Percentiles rank a stretch among this genome's conserved stretches.
Evolutionary conservation across 2,888 invertebrate species (phyloP).

Genomic region (Onchidella celtica): DNA sequence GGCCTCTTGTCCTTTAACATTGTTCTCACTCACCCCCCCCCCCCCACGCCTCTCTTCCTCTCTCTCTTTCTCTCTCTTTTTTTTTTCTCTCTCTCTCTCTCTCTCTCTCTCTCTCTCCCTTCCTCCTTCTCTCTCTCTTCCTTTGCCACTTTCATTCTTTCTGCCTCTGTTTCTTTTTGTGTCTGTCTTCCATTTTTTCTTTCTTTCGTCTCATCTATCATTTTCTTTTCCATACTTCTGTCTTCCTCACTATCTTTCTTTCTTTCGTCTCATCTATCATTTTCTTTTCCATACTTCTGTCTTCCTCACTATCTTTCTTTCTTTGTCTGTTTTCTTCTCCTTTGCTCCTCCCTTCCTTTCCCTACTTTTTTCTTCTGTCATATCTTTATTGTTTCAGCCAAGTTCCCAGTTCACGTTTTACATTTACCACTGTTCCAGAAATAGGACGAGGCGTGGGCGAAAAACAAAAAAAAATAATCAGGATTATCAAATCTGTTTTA

Average conservation of each 20-base stretch:
- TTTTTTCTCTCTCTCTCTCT: constrained; percentile 17
- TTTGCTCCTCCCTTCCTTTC: no score
- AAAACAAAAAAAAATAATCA: no score
- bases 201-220: background rate
- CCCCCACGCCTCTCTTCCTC: background rate
- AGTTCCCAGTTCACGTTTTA: no score
- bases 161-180: background rate
- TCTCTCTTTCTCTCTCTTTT: no score
- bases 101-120: constrained; percentile 28
- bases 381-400: no score
- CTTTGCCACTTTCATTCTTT: background rate
- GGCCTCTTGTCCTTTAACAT: background rate
- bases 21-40: background rate
- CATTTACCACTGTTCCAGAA: no score
- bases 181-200: background rate
- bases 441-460: no score
- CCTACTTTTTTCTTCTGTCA: no score
- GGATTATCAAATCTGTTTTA: no score
- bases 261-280: background rate
- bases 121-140: background rate
- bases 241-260: background rate
- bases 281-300: no score
- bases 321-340: no score
- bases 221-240: no score
- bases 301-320: background rate